These are phyloP conservation scores for Asobara japonica DNA, from an alignment of 1,140 invertebrate genomes.

Conservation along the genomic window DNA sequence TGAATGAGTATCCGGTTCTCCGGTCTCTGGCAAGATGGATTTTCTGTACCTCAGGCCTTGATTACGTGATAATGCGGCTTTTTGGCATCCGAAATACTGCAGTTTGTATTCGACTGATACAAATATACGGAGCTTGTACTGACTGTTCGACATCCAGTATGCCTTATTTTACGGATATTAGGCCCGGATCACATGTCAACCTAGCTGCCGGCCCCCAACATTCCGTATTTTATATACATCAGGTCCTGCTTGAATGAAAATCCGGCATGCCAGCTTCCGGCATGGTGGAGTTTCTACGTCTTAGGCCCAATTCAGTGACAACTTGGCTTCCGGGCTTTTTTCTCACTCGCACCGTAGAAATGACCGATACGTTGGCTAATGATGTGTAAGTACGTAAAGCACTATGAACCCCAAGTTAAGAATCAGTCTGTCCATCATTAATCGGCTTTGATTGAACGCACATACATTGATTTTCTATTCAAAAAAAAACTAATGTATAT, in stretches of 20 bases:
- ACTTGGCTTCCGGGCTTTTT: not conserved
- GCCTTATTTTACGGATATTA: not conserved
- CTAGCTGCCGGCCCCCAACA: not conserved
- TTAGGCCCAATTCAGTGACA: not conserved
- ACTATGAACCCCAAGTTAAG: too few relatives aligned
- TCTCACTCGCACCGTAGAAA: not conserved
- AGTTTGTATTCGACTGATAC: too few relatives aligned
- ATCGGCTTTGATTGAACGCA: too few relatives aligned
- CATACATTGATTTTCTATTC: too few relatives aligned
- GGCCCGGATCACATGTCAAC: not conserved
- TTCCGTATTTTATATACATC: not conserved
- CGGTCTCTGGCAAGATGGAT: too few relatives aligned
- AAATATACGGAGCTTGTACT: too few relatives aligned
- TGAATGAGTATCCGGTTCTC: too few relatives aligned
- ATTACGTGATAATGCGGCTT: too few relatives aligned
- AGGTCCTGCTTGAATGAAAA: not conserved
- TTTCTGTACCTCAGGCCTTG: too few relatives aligned
- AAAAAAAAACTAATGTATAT: too few relatives aligned
- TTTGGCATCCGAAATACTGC: too few relatives aligned
- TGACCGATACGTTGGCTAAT: not conserved
- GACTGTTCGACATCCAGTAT: not conserved
- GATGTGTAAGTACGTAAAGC: not conserved
- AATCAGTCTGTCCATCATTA: too few relatives aligned
- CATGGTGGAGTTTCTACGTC: not conserved
- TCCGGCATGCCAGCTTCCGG: not conserved